phyloP scores from a whole-genome alignment of 2,888 invertebrate species.

The Meloe dianella region DNA sequence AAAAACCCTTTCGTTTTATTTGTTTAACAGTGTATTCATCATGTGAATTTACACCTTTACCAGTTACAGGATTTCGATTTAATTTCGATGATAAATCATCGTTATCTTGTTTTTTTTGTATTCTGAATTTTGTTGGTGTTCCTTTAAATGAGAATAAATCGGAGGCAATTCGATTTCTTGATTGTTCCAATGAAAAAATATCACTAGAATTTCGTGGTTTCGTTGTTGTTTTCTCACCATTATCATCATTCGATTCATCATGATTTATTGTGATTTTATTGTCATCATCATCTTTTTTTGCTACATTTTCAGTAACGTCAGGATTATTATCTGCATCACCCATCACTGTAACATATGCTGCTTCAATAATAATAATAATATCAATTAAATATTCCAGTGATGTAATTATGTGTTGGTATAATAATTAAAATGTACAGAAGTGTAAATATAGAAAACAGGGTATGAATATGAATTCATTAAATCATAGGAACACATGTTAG shows the following conservation, averaged over 20 bases:
- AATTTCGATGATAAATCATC: constrained; percentile 7
- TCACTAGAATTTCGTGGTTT: constrained; percentile 43
- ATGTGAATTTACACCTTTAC: constrained; percentile 50
- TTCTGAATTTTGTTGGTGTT: constrained; percentile 23
- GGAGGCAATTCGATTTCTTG: constrained; percentile 21
- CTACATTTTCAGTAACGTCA: not conserved
- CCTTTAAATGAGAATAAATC: constrained; percentile 34
- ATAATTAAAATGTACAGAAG: too few relatives aligned
- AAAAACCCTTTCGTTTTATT: constrained; percentile 41
- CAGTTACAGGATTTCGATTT: constrained; percentile 54
- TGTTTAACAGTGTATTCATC: constrained; percentile 49
- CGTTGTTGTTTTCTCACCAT: constrained; percentile 2
- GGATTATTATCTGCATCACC: not conserved
- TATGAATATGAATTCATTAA: too few relatives aligned
- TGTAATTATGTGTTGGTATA: too few relatives aligned
- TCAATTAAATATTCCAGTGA: too few relatives aligned
- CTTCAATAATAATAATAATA: too few relatives aligned
- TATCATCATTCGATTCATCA: constrained; percentile 8
- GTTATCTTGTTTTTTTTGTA: not conserved
- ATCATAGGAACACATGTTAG: too few relatives aligned
- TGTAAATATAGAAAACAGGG: too few relatives aligned
- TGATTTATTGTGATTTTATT: too few relatives aligned
- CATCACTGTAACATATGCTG: not conserved
- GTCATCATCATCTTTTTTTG: not conserved
- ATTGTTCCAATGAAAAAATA: constrained; percentile 43